Evolutionary conservation across 2,113 vertebrate genomes (phyloP), one percentile per base, ranked within the genome.

Genomic region (Sylvia atricapilla): DNA sequence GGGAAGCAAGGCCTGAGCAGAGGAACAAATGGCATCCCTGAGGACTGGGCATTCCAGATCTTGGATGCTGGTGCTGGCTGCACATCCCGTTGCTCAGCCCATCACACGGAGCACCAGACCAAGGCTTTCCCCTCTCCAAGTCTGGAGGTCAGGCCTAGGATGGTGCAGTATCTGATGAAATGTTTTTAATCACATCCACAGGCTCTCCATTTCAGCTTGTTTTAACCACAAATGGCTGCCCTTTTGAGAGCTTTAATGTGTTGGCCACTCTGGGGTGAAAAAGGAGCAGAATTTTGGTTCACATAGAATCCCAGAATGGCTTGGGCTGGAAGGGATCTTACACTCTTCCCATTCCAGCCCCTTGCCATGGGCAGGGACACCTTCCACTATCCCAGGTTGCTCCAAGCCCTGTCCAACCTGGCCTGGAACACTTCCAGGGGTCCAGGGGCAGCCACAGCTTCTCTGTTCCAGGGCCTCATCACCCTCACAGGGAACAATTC

Each of bases 301-400:
- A 31, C 0, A 1, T 10, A 15, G 55, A 49, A 41, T 30, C 28
- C 47, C 14, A 24, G 63, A 27, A 43, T 55, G 21, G 24, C 1
- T 55, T 18, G 41, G 35, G n/a, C n/a, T 55, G 72, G 63, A 28
- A 55, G 21, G 47, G 43, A 11, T 3, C 15, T 63, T 33, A 28
- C 20, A 43, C 3, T 22, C 21, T 10, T 16, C 41, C 10, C 2
- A 6, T 41, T 5, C 30, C 55, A 43, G 37, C 1, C 15, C 16
- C 21, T 24, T 64, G 35, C 25, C 85, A 11, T 2, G 13, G 23
- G 16, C 55, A 69, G 47, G 15, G 41, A 55, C 53, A 68, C 9
- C n/a, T 76, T 1, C 55, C 63, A 35, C 47, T 6, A 0, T 0
- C n/a, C 47, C 87, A 76, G n/a, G 17, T 0, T 49, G 30, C 63